Evolutionary conservation across 92 coral and sea anemone genomes (phyloP).

Genomic region (Umimayanthus kanabou): DNA sequence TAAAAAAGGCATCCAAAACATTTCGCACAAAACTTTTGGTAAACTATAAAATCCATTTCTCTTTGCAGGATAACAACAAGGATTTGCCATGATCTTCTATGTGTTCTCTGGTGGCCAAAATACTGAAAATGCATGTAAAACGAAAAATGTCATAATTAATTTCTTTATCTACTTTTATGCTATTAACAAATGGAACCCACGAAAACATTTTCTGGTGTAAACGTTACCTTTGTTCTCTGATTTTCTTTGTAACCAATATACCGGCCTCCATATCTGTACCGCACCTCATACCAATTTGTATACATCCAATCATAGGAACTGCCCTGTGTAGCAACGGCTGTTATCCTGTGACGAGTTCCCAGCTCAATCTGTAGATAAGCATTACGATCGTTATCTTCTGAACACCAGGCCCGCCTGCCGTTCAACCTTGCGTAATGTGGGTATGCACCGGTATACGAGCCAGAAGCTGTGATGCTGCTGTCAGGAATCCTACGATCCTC

Average conservation of each 20-base stretch:
- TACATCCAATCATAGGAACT: background rate
- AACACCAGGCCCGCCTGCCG: conserved; percentile 44
- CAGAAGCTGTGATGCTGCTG: conserved; percentile 43
- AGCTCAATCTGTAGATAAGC: conserved; percentile 38
- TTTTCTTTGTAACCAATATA: background rate
- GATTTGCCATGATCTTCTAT: no score
- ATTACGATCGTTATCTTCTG: conserved; percentile 2
- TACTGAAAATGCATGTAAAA: no score
- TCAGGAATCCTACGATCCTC: conserved; percentile 26
- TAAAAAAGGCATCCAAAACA: no score
- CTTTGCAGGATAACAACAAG: no score
- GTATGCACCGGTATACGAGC: background rate
- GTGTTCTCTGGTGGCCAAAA: no score
- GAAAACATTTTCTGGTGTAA: background rate
- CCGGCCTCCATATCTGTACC: background rate
- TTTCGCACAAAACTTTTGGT: no score
- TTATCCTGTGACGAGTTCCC: conserved; percentile 23
- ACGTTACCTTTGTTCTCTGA: background rate
- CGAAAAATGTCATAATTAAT: no score
- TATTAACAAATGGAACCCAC: no score
- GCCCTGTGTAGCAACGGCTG: conserved; percentile 45
- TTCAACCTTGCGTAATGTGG: conserved; percentile 42
- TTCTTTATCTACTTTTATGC: no score
- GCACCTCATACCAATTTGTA: conserved; percentile 18
- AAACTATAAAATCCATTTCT: no score